A percentile compares a stretch with the other conserved stretches of the same genome.
Evolutionary conservation across 2,888 invertebrate species (phyloP).

Genomic region (Eumerus sabulonum): DNA sequence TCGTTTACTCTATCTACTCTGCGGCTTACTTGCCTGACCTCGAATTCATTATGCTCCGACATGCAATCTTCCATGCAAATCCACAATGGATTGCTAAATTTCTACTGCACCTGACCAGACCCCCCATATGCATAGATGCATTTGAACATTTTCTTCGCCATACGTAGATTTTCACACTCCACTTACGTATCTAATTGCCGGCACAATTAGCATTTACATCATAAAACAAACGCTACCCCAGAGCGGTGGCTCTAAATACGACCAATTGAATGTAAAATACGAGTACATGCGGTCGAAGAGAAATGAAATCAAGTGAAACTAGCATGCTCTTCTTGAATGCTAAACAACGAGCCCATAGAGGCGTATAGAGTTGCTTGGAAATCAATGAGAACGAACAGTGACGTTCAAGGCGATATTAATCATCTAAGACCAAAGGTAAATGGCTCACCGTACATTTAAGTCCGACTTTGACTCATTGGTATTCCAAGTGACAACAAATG

Average conservation of each 20-base stretch:
- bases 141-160: neutral
- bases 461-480: conserved; percentile 23
- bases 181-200: conserved; percentile 57
- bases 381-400: conserved; percentile 30
- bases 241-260: neutral
- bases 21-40: too few species aligned
- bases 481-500: conserved; percentile 20
- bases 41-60: too few species aligned
- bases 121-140: too few species aligned
- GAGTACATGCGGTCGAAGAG: too few species aligned
- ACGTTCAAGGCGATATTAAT: conserved; percentile 12
- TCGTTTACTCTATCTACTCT: too few species aligned
- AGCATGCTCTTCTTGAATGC: conserved; percentile 38
- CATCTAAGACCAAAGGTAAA: conserved; percentile 10
- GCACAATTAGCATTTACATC: conserved; percentile 51
- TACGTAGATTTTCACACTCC: conserved; percentile 38
- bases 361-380: conserved; percentile 1
- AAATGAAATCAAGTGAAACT: conserved; percentile 28
- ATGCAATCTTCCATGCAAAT: conserved; percentile 1
- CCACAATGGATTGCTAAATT: conserved; percentile 2
- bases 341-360: conserved; percentile 1
- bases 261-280: too few species aligned
- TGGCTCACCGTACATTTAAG: neutral
- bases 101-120: too few species aligned
- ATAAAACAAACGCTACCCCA: conserved; percentile 19